Evolutionary conservation across 1,140 invertebrate species (phyloP), one percentile per base, ranked within the genome.

Genomic region (Zophobas atratus): DNA sequence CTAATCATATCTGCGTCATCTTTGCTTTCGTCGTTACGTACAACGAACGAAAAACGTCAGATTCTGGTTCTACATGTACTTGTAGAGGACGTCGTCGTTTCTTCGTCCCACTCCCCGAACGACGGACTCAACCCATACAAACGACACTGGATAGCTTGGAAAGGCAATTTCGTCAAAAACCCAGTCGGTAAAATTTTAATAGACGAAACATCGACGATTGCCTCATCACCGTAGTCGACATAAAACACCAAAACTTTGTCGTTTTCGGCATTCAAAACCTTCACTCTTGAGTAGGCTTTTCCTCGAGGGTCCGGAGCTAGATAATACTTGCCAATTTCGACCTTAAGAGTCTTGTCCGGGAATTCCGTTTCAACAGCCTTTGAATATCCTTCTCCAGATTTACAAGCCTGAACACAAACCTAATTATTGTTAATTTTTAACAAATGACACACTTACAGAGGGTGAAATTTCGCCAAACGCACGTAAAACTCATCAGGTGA

Each of bases 61-160:
- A 76, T 5, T 79, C 72, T 6, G 77, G 71, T 77, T 82, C 80
- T 46, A 79, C 8, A 77, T 78, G 49, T 80, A 80, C 1, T 81
- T 57, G 46, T 84, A 85, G 6, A 85, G 60, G 39, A 83, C 60
- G 77, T 85, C 78, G 76, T 81, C 5, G 82, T 77, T 53, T 81
- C 80, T 49, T 71, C 56, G 5, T 53, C 33, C 83, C 83, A 85
- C n/a, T 78, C 74, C 6, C 76, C 70, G 6, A 73, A 48, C 34
- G 80, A 43, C 5, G 81, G 75, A 53, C 43, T 46, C 8, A 85
- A 55, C 0, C 84, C 84, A 41, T 76, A 78, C 57, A 85, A 76
- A 36, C 70, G 76, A 76, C 84, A 85, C 46, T 82, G 79, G 34
- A 85, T 84, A 6, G 79, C 78, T 77, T 84, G 82, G 72, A 84